Evolutionary conservation across 2,797 vertebrate species (phyloP), one percentile per base, ranked within the genome.

Genomic region (Holocentrus rufus): DNA sequence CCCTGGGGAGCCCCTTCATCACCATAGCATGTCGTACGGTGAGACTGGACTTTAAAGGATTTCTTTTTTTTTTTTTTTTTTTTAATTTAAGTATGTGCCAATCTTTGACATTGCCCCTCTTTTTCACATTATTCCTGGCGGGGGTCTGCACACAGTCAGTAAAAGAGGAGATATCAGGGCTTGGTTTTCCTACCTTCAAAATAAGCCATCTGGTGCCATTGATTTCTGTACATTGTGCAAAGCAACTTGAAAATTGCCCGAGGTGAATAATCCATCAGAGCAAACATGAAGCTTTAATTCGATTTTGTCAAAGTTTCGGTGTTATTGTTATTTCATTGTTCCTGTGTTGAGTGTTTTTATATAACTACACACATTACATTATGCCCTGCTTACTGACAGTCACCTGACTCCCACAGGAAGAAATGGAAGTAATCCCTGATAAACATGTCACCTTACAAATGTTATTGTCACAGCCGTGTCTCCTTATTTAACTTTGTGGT

Each of bases 1-100:
- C 95, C 25, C 83, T 98, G 70, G 91, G 91, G 81, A 97, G 96
- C 76, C 96, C 96, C 0, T 95, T 96, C 2, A 84, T 99, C 3
- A 95, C 95, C 0, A 75, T 95, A 13, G 91, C 94, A 0, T 98
- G 97, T 74, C 94, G 90, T 72, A 96, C 97, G 0, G 95, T 93
- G 63, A 88, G 91, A 44, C 4, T 44, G 36, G 36, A 39, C 36
- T 34, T 34, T 34, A 34, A 34, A 10, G 36, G 36, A 31, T 7
- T 3, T 3, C 7, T 31, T 7, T 31, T 31, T 3, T 31, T 3
- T 31, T 31, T 3, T 31, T 31, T 31, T 31, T 31, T 7, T 3
- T 31, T 31, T 31, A 31, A 3, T 31, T 58, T 2, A 53, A 39
- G 22, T 46, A 46, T 14, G 18, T 11, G 11, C 1, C 3, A 39